These are phyloP conservation scores for Neosilurus mollespiculum DNA, from an alignment of 2,797 vertebrate genomes.

Conservation along the genomic window DNA sequence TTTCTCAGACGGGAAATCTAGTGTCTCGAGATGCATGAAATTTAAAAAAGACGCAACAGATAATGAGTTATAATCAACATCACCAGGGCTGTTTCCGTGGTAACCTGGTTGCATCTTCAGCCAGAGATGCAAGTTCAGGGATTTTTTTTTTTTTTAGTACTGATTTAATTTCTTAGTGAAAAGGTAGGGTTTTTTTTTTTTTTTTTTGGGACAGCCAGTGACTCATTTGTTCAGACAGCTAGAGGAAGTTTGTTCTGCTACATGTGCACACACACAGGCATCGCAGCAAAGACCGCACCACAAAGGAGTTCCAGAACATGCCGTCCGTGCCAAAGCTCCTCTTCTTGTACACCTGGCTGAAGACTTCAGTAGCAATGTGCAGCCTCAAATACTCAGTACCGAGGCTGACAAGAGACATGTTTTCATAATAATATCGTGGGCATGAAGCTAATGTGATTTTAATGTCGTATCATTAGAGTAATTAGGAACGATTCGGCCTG, in stretches of 20 bases:
- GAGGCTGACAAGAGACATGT: slow-evolving; percentile 1
- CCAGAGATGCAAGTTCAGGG: not conserved
- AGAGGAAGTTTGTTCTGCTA: not conserved
- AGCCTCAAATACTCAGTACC: not conserved
- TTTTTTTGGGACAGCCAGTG: not conserved
- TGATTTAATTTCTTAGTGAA: not conserved
- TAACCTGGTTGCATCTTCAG: not conserved
- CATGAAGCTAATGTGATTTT: slow-evolving; percentile 37
- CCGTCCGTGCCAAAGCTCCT: not conserved
- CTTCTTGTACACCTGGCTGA: not conserved
- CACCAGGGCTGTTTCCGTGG: not conserved
- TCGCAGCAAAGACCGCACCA: not conserved
- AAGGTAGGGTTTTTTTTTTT: not conserved
- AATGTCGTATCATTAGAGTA: slow-evolving; percentile 33
- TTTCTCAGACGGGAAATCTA: not conserved
- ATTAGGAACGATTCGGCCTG: slow-evolving; percentile 18
- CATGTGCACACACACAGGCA: not conserved
- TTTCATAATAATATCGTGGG: slow-evolving; percentile 15
- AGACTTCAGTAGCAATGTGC: not conserved
- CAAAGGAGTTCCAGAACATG: not conserved
- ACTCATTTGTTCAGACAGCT: not conserved
- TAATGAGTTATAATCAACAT: not conserved
- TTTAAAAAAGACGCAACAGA: not conserved
- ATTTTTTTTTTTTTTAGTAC: not conserved
- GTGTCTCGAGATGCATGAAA: not conserved